Evolutionary conservation across 2,113 vertebrate genomes (phyloP).

Genomic region (Python bivittatus): DNA sequence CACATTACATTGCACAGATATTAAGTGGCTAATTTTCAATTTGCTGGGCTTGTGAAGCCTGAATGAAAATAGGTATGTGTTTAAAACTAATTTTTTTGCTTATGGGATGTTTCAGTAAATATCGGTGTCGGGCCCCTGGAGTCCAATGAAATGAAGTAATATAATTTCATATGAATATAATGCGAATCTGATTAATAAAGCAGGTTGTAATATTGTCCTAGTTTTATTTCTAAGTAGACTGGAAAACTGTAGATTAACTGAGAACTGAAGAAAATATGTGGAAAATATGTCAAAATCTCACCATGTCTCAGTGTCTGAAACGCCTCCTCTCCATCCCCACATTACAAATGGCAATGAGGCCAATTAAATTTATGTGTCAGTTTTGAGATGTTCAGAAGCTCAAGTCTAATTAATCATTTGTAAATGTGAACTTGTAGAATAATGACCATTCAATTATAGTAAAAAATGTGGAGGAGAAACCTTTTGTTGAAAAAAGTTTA

Average conservation of each 20-base stretch:
- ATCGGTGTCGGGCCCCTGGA: neutral
- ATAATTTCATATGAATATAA: neutral
- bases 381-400: neutral
- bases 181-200: neutral
- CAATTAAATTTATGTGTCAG: neutral
- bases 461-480: neutral
- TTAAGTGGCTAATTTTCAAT: neutral
- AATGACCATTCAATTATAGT: neutral
- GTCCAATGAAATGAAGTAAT: neutral
- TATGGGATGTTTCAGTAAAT: neutral
- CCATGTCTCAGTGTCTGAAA: neutral
- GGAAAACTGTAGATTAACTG: neutral
- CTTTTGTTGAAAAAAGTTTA: neutral
- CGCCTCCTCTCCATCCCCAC: neutral
- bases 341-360: neutral
- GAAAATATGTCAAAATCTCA: neutral
- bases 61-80: neutral
- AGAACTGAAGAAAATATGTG: neutral
- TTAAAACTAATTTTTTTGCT: neutral
- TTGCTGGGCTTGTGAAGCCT: neutral
- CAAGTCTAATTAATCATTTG: constrained; percentile 29
- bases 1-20: neutral
- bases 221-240: neutral
- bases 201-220: neutral
- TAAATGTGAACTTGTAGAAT: neutral